Evolutionary conservation across 2,113 vertebrate species (phyloP), one percentile per base, ranked within the genome.

Genomic region (Engraulis encrasicolus): DNA sequence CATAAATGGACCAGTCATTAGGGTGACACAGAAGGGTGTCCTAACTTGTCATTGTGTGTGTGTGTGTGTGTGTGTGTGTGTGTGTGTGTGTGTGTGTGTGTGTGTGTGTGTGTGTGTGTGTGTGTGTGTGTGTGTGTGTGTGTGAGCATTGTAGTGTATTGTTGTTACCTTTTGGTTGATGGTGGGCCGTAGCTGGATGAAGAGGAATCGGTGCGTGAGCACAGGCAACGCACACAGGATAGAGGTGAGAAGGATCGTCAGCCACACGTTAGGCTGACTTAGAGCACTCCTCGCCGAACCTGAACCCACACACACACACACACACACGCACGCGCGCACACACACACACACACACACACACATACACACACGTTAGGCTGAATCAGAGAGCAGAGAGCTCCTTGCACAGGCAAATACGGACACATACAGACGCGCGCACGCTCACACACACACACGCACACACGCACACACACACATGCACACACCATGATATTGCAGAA

Each of bases 241-340:
- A 14, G 96, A 91, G 61, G 96, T 96, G 88, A 99, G 96, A 83
- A 96, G 52, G 85, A 99, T 91, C 0, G 95, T 95, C 83, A 99
- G 93, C 97, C 97, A 99, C 27, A 97, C 87, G 0, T 89, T 96
- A 0, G 95, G 95, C 86, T 96, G 96, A 87, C 89, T 95, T 82
- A 99, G 92, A n/a, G 95, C 93, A 91, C 97, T 99, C 61, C 95
- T 93, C 78, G 95, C 96, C 0, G 97, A 94, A 89, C 98, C 98
- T 99, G 91, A 19, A 45, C n/a, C 20, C 15, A 78, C 40, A 45
- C 40, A 45, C 40, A 45, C 40, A 45, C 40, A 45, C 3, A 45
- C 40, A n/a, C 45, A 45, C 78, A 84, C 50, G 58, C 66, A 82
- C 97, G 99, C 27, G 97, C 87, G 0, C 78, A 89, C 77, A 89